Evolutionary conservation across 2,888 invertebrate species (phyloP), one percentile per base, ranked within the genome.

Genomic region (Mythimna lalbum): DNA sequence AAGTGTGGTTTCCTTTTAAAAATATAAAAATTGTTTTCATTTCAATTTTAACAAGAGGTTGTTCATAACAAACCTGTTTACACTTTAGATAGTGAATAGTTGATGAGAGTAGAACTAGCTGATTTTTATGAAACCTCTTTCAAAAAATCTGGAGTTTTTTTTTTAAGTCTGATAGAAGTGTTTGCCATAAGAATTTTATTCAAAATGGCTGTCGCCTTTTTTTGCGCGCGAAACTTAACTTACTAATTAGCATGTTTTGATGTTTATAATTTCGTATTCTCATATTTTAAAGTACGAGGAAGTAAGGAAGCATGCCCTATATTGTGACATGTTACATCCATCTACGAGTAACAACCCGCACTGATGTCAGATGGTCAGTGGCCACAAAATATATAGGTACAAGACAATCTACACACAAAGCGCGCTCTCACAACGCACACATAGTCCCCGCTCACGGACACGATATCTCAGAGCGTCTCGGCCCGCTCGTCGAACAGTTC

Each of bases 1-100:
- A 6, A 19, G 61, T 47, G 63, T 59, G 82, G 86, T 85, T 89
- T 87, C 84, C 86, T 87, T 90, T 84, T 82, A 87, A 90, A 91
- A 90, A 89, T 89, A 87, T 88, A 88, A 90, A 91, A 88, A 78
- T 87, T 87, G 87, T 89, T 89, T 90, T 87, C 80, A 84, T 88
- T 87, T 81, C 82, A 85, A 88, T 88, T 85, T 88, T 79, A 84
- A 88, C 86, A 86, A 88, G 84, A 79, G 86, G 80, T 83, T 84
- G 85, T 83, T 87, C 76, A 85, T 86, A 87, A 87, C 83, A 86
- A 86, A 82, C 78, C 76, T 87, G 85, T 88, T 87, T 89, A 84
- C 84, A 84, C 80, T 84, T 72, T 76, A 73, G 78, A 80, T 70
- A 65, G 60, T 65, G 70, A 71, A 71, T 73, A 82, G 80, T 83